Evolutionary conservation across 2,113 vertebrate species (phyloP).

Genomic region (Haliaeetus leucogaster): DNA sequence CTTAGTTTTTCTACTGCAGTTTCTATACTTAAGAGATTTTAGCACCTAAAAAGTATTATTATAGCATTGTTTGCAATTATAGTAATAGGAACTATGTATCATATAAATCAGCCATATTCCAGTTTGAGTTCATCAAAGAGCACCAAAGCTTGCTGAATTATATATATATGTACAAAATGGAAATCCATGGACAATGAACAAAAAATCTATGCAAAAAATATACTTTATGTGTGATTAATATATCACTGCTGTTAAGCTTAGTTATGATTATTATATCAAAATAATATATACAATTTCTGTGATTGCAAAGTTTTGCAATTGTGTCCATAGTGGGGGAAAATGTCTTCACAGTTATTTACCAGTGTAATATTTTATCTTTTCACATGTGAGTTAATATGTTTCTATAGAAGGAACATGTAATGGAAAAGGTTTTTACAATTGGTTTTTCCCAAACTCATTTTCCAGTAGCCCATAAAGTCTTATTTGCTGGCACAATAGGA

Average conservation of each 20-base stretch:
- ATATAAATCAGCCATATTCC: background rate
- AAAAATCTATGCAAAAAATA: conserved; percentile 36
- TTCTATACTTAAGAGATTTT: background rate
- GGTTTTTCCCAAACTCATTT: conserved; percentile 33
- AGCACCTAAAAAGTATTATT: background rate
- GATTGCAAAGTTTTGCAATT: background rate
- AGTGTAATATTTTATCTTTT: background rate
- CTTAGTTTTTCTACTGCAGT: background rate
- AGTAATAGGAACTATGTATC: background rate
- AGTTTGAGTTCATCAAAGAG: background rate
- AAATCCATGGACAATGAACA: background rate
- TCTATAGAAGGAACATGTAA: background rate
- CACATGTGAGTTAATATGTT: background rate
- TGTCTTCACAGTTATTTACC: background rate
- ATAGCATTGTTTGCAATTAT: background rate
- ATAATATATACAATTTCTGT: conserved; percentile 22
- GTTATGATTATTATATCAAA: background rate
- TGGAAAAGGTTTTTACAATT: conserved; percentile 19
- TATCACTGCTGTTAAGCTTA: conserved; percentile 10
- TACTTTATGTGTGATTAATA: background rate
- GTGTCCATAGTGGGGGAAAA: background rate
- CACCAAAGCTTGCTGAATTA: background rate
- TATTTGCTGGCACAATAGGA: conserved; percentile 36
- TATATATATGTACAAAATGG: background rate
- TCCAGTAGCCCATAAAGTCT: conserved; percentile 1